Conservation (phyloP, 2,888 invertebrate species). For the Ganaspis brasiliensis region DNA sequence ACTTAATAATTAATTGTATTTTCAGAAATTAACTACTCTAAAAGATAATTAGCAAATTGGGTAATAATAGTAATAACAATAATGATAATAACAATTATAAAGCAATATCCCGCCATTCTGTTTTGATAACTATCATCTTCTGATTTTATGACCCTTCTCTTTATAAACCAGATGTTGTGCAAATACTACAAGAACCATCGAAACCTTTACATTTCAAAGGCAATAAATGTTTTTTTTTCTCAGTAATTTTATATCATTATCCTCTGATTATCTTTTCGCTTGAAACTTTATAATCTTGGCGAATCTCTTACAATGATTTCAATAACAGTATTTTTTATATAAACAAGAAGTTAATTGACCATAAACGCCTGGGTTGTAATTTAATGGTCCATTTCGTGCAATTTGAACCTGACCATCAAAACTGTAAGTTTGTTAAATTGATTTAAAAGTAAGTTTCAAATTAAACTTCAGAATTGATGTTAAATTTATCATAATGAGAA, state of each 20-base stretch:
- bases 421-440: conserved; percentile 8
- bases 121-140: conserved; percentile 25
- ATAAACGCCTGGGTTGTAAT: conserved; percentile 44
- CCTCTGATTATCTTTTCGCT: neutral
- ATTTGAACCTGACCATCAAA: conserved; percentile 14
- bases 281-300: neutral
- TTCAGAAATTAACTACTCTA: neutral
- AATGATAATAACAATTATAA: no score
- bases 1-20: neutral
- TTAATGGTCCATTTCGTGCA: conserved; percentile 42
- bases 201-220: conserved; percentile 18
- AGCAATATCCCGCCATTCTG: neutral
- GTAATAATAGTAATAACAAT: conserved; percentile 18
- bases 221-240: conserved; percentile 2
- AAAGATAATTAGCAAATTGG: neutral
- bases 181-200: neutral
- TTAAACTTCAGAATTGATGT: neutral
- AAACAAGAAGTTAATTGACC: conserved; percentile 6
- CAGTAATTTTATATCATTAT: neutral
- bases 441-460: neutral
- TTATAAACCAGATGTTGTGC: neutral
- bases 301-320: neutral
- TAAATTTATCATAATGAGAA: neutral
- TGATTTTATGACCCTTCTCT: conserved; percentile 23
- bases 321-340: neutral